phyloP scores from a whole-genome alignment of 1,140 invertebrate species.

The Muscidifurax raptorellus region DNA sequence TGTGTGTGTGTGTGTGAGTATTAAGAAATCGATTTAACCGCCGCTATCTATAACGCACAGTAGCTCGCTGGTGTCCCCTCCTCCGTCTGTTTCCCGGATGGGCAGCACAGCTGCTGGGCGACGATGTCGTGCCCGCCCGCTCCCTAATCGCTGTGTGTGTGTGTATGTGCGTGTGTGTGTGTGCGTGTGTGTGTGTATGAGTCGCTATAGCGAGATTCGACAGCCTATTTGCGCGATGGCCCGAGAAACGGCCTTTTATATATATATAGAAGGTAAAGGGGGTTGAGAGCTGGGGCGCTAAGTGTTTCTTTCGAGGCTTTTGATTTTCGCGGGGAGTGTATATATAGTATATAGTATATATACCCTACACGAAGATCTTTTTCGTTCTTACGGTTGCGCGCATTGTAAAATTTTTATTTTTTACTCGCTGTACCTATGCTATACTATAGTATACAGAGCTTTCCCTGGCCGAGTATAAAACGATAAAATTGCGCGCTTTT shows the following conservation, averaged over 20 bases:
- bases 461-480: not conserved
- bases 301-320: no score
- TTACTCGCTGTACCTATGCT: no score
- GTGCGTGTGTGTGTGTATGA: no score
- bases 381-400: no score
- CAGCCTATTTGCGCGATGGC: not conserved
- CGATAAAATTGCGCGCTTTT: not conserved
- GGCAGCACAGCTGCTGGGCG: not conserved
- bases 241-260: not conserved
- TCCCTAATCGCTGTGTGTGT: not conserved
- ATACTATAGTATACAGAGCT: no score
- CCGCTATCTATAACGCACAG: not conserved
- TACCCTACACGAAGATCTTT: no score
- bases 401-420: no score
- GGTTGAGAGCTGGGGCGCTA: not conserved
- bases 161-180: no score
- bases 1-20: not conserved
- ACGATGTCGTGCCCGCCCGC: not conserved
- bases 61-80: not conserved
- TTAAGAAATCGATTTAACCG: conserved; percentile 8
- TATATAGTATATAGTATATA: no score
- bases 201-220: not conserved
- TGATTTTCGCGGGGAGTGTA: no score
- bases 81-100: conserved; percentile 3
- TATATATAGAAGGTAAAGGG: not conserved